These are phyloP conservation scores for Enteromius fasciolatus DNA, from an alignment of 2,797 vertebrate species.

Conservation along the genomic window DNA sequence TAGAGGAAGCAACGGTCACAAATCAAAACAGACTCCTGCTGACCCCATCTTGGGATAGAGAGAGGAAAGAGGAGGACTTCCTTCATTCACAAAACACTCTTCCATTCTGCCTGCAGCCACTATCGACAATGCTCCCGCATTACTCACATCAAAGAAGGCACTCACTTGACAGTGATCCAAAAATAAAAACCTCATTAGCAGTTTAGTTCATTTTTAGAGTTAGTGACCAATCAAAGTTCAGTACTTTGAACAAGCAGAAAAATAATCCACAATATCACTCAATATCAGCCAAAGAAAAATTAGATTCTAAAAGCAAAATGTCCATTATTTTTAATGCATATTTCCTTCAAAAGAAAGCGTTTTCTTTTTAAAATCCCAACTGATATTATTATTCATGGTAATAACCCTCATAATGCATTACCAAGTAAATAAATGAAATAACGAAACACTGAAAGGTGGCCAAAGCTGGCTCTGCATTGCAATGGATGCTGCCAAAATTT, in stretches of 20 bases:
- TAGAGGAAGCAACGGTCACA: constrained; percentile 16
- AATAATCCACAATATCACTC: neutral
- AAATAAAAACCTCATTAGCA: constrained; percentile 7
- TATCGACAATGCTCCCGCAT: neutral
- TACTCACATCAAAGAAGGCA: neutral
- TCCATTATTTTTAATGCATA: neutral
- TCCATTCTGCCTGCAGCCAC: constrained; percentile 9
- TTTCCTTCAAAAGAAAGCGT: neutral
- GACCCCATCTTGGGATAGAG: constrained; percentile 26
- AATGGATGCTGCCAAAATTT: neutral
- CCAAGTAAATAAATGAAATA: constrained; percentile 1
- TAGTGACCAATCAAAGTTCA: neutral
- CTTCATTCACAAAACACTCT: constrained; percentile 37
- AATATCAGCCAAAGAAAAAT: neutral
- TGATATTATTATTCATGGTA: constrained; percentile 1
- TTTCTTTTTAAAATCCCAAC: neutral
- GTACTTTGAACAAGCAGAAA: neutral
- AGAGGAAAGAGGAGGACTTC: constrained; percentile 14
- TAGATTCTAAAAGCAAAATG: neutral
- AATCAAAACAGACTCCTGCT: constrained; percentile 29
- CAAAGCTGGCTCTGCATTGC: constrained; percentile 4
- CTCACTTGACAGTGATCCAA: neutral
- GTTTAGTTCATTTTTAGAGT: neutral
- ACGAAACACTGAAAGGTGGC: constrained; percentile 8
- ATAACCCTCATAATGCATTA: constrained; percentile 6